Evolutionary conservation across 2,797 vertebrate species (phyloP), one percentile per base, ranked within the genome.

Genomic region (Sebastes trivittatus): DNA sequence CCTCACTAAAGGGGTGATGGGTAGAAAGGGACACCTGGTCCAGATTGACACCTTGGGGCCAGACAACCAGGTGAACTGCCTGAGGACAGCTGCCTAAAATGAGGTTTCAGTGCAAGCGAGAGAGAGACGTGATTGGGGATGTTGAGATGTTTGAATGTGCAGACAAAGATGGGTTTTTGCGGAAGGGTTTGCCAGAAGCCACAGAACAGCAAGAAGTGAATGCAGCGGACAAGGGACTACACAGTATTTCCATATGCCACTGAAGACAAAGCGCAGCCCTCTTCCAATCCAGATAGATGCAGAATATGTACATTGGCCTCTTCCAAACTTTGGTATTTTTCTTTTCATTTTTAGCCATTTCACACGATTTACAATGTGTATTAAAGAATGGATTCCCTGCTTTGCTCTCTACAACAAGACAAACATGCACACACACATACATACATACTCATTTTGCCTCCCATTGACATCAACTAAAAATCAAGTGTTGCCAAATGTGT

Each of bases 1-100:
- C 80, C 61, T 88, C 84, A 78, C 76, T 58, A 62, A 46, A 82
- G 67, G 71, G 73, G 60, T 38, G 85, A 83, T 69, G 58, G 78
- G 49, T 78, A 83, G 60, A 73, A 73, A 75, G 59, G 80, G 77
- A 82, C 75, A 90, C 78, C 90, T 90, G 87, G 82, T 80, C 77
- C 74, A 65, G 81, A 79, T 74, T 77, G 75, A 87, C 86, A 86
- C 87, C 81, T 83, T 9, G 60, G 34, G 82, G 74, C 68, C 69
- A 64, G 72, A 30, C 68, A 74, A 5, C 84, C 88, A 91, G 92
- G 89, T 92, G 89, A 88, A 79, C 7, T 1, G 82, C 91, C 82
- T 49, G 63, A 88, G 82, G 89, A 72, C 36, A 80, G 49, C 13
- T 38, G 60, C 27, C 72, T n/a, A 46, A 81, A 82, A 75, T 63